These are phyloP conservation scores for Toxotes jaculatrix DNA, from an alignment of 2,113 vertebrate genomes.

Conservation along the genomic window DNA sequence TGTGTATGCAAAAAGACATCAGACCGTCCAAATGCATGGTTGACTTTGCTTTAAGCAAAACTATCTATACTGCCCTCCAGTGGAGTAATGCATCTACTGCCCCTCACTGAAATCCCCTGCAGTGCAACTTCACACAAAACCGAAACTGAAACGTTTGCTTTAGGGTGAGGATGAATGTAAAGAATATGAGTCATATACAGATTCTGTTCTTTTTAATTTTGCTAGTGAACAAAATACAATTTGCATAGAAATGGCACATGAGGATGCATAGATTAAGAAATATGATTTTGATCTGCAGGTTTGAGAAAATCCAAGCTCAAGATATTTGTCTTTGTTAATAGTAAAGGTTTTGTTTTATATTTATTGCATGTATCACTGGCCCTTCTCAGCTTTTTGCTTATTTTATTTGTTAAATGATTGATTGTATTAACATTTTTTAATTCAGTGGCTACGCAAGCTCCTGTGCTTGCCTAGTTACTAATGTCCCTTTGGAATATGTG, in stretches of 20 bases:
- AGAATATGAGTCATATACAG: neutral
- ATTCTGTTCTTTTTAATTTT: neutral
- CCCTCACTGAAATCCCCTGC: neutral
- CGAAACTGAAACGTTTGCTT: neutral
- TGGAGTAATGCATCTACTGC: conserved; percentile 8
- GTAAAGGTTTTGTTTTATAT: too few relatives aligned
- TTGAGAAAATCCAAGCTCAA: too few relatives aligned
- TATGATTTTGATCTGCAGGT: too few relatives aligned
- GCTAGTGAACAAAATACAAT: neutral
- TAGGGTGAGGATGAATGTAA: neutral
- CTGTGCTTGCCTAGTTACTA: too few relatives aligned
- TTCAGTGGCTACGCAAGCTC: too few relatives aligned
- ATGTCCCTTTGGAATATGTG: too few relatives aligned
- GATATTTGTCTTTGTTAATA: too few relatives aligned
- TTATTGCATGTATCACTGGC: too few relatives aligned
- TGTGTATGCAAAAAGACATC: neutral
- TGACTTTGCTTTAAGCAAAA: neutral
- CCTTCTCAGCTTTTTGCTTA: too few relatives aligned
- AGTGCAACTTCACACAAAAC: fast-evolving
- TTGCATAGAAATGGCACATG: neutral
- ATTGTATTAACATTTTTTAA: too few relatives aligned
- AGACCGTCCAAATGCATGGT: neutral
- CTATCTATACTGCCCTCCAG: conserved; percentile 60
- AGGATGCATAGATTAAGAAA: neutral
- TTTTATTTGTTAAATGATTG: too few relatives aligned